These are phyloP conservation scores for Centrocercus urophasianus DNA, from an alignment of 2,113 vertebrate species.

Conservation along the genomic window DNA sequence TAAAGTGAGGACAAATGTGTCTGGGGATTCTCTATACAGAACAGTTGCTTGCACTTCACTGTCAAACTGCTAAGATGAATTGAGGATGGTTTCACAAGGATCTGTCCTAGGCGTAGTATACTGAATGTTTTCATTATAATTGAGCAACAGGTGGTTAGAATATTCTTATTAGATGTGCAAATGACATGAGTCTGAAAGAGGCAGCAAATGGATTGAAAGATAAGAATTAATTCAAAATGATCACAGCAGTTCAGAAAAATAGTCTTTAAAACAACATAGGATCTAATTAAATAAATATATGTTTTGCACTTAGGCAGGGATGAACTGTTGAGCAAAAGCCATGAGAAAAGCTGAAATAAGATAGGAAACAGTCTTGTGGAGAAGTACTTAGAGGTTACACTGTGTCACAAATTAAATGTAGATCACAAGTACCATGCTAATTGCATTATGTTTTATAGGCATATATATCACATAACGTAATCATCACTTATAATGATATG, in stretches of 20 bases:
- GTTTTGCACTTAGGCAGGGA: neutral
- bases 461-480: neutral
- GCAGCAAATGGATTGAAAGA: conserved; percentile 21
- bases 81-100: neutral
- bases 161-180: conserved; percentile 26
- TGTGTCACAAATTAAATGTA: neutral
- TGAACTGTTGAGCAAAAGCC: neutral
- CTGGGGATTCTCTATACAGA: neutral
- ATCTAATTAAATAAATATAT: conserved; percentile 7
- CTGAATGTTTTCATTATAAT: neutral
- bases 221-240: conserved; percentile 44
- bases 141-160: neutral
- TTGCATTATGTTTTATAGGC: neutral
- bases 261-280: neutral
- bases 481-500: neutral
- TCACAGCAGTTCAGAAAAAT: conserved; percentile 17
- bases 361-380: neutral
- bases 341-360: neutral
- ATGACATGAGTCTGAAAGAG: conserved; percentile 24
- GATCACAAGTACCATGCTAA: neutral
- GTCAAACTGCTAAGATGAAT: conserved; percentile 9
- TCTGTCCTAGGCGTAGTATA: neutral
- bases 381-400: neutral
- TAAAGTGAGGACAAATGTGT: neutral
- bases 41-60: neutral